These are phyloP conservation scores for Rhagoletis zephyria DNA, from an alignment of 1,140 invertebrate genomes.

Conservation along the genomic window DNA sequence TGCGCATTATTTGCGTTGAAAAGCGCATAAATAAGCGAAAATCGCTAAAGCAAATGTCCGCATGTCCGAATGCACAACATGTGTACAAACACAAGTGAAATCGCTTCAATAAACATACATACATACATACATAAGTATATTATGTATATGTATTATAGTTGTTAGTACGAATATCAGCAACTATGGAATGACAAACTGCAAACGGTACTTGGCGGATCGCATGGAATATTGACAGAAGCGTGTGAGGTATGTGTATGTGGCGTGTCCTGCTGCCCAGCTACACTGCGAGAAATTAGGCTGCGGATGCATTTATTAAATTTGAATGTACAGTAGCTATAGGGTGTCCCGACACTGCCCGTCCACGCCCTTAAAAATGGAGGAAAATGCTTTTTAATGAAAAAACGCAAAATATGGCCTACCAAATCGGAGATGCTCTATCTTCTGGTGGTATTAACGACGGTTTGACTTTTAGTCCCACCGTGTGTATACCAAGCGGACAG, in stretches of 20 bases:
- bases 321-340: too few species aligned
- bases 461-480: too few species aligned
- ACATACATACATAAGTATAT: conserved; percentile 27
- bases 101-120: conserved; percentile 8
- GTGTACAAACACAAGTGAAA: conserved; percentile 21
- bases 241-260: not conserved
- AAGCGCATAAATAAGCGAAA: conserved; percentile 48
- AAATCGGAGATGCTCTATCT: too few species aligned
- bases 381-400: too few species aligned
- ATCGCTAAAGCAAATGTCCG: conserved; percentile 49
- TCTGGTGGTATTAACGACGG: too few species aligned
- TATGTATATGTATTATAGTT: not conserved
- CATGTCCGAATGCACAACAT: conserved; percentile 18
- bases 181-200: conserved; percentile 28
- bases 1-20: conserved; percentile 47
- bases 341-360: too few species aligned
- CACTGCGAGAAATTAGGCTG: not conserved
- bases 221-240: conserved; percentile 23
- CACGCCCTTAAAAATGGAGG: too few species aligned
- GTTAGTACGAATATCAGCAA: conserved; percentile 3
- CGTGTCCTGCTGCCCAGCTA: not conserved
- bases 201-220: conserved; percentile 46
- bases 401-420: too few species aligned
- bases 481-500: too few species aligned
- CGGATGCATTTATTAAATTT: too few species aligned